These are phyloP conservation scores for Cheirogaleus major DNA, from an alignment of 2,797 vertebrate species.

Conservation along the genomic window DNA sequence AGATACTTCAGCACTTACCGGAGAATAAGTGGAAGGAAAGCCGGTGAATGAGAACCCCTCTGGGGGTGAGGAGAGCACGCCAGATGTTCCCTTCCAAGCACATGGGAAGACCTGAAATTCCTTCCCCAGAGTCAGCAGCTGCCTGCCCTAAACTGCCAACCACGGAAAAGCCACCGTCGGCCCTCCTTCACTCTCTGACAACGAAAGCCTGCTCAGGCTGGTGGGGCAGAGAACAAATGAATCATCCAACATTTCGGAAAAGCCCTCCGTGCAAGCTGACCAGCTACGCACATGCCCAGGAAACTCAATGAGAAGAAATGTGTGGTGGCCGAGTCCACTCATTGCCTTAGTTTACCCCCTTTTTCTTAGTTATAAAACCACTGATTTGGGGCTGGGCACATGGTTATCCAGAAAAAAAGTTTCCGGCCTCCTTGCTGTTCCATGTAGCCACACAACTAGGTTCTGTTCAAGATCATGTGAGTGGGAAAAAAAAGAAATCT, in stretches of 20 bases:
- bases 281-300: accelerated
- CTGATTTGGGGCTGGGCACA: background rate
- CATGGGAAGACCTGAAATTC: background rate
- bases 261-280: too few species aligned
- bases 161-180: background rate
- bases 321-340: accelerated
- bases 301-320: background rate
- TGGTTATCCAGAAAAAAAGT: background rate
- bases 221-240: too few species aligned
- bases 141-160: background rate
- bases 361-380: background rate
- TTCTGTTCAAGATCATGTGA: background rate
- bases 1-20: background rate
- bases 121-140: background rate
- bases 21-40: background rate
- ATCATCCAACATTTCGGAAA: background rate
- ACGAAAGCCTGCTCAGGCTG: background rate
- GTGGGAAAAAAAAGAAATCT: background rate
- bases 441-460: background rate
- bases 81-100: background rate
- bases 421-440: background rate
- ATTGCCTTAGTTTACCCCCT: background rate
- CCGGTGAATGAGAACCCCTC: background rate
- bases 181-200: background rate
- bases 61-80: accelerated